Evolutionary conservation across 1,140 invertebrate genomes (phyloP), one percentile per base, ranked within the genome.

Genomic region (Drosophila pruinosa): DNA sequence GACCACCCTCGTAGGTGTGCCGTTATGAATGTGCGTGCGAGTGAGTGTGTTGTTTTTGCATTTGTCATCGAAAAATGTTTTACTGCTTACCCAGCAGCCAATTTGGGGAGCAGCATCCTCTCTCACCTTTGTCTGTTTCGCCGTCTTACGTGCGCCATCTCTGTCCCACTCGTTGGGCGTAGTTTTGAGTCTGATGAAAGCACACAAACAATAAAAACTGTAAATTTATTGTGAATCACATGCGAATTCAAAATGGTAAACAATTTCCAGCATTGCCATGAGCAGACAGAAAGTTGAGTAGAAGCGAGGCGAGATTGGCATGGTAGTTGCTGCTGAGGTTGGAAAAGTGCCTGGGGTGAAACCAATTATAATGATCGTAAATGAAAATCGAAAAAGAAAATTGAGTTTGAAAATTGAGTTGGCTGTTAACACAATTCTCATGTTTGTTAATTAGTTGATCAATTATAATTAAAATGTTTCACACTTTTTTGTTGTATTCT

Each of bases 51-150:
- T 77, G 73, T 73, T 81, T 63, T 73, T 81, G 69, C 78, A 72
- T 77, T 81, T 81, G 78, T 81, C 78, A 81, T 81, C 73, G 78
- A 45, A 77, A 75, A 82, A 81, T 77, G 63, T 81, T 77, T 67
- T 73, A 48, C 67, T 79, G 76, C 76, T 61, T 71, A 79, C 64
- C 14, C 71, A 70, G 59, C 68, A 76, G 78, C 78, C 78, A 80
- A 80, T 81, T 80, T 80, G 73, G 57, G 14, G 24, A 52, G 57
- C 28, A 24, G 21, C 12, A 19, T 8, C 26, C 41, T 19, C 36
- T 41, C 19, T 24, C 28, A 57, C 10, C 47, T 14, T 15, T 3
- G 34, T 10, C 22, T 34, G 31, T 47, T 3, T 7, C 21, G 2
- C 14, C 15, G 5, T 22, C 34, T 19, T 19, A 12, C n/a, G 28